phyloP scores from a whole-genome alignment of 2,797 vertebrate genomes.

The Sciurus carolinensis region DNA sequence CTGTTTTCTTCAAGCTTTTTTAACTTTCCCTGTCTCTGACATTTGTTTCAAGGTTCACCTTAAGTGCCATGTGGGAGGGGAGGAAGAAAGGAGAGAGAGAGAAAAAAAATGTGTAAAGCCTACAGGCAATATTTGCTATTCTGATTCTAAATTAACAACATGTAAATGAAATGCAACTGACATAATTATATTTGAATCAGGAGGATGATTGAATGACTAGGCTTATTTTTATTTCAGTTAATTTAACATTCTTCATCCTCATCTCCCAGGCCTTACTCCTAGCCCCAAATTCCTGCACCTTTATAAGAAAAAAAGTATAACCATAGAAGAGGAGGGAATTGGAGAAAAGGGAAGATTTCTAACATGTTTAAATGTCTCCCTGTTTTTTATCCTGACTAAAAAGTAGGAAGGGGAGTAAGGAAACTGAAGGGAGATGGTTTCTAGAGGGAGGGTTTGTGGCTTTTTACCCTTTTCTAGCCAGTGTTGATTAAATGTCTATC shows the following conservation, averaged over 20 bases:
- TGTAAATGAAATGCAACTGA: conserved; percentile 6
- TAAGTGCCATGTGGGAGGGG: neutral
- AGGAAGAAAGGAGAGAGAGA: neutral
- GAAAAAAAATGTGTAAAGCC: neutral
- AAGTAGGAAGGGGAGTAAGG: neutral
- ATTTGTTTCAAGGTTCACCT: conserved; percentile 39
- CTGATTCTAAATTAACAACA: conserved; percentile 42
- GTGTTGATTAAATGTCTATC: neutral
- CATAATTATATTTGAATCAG: conserved; percentile 35
- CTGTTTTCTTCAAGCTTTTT: conserved; percentile 56
- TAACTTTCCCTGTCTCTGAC: neutral
- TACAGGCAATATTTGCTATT: conserved; percentile 18
- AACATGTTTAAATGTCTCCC: neutral
- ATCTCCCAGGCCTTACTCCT: neutral
- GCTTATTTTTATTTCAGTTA: conserved; percentile 22
- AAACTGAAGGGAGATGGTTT: neutral
- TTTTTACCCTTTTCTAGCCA: conserved; percentile 29
- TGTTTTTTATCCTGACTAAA: neutral
- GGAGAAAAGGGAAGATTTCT: conserved; percentile 38
- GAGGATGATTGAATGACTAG: conserved; percentile 32
- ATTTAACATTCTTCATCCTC: neutral
- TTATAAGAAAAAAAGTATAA: conserved; percentile 28
- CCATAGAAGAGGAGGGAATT: neutral
- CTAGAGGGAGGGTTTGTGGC: neutral
- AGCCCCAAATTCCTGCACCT: neutral